Base-by-base conservation (phyloP, 2,113 vertebrate species). In the Tragelaphus scriptus region DNA sequence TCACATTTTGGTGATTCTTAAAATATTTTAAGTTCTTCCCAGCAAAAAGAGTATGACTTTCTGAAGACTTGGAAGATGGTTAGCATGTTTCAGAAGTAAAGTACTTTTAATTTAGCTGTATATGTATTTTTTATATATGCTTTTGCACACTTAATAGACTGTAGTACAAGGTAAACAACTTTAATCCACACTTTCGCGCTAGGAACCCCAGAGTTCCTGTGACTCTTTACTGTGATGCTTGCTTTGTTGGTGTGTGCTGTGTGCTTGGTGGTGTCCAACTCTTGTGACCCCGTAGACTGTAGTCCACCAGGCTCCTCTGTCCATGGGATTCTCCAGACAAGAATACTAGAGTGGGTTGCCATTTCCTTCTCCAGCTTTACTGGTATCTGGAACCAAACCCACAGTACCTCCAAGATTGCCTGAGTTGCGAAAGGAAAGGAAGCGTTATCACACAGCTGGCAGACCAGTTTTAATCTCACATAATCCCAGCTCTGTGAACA, bases 131-230 rank as follows among this genome's bases (percentile, higher is more conserved):
- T n/a, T n/a, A 14, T 53, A 23, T 21, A 23, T 13, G 19, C 80
- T 55, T 53, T n/a, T 7, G 3, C 51, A 55, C 30, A 23, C 19
- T n/a, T 82, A 82, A 23, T n/a, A 2, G 49, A n/a, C 51, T n/a
- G 6, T 7, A 55, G 30, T 14, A 23, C 17, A 7, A n/a, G 2
- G 19, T 82, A 4, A n/a, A 2, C 51, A 1, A 19, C 80, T 53
- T 13, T 53, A 19, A 53, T 1, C 13, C 30, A 32, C 51, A 55
- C 11, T 6, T 21, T 12, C 0, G 0, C 1, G 0, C 2, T 19
- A 30, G 79, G 32, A 81, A 51, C 47, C 47, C 30, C 3, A 5
- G 12, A 3, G 49, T 12, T 32, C 32, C 16, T 49, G 44, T 1
- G 28, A 51, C 49, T 32, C 30, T 55, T n/a, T 7, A 7, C 7